Base-by-base conservation (phyloP, 2,797 vertebrate species). In the Catamblyrhynchus diadema region DNA sequence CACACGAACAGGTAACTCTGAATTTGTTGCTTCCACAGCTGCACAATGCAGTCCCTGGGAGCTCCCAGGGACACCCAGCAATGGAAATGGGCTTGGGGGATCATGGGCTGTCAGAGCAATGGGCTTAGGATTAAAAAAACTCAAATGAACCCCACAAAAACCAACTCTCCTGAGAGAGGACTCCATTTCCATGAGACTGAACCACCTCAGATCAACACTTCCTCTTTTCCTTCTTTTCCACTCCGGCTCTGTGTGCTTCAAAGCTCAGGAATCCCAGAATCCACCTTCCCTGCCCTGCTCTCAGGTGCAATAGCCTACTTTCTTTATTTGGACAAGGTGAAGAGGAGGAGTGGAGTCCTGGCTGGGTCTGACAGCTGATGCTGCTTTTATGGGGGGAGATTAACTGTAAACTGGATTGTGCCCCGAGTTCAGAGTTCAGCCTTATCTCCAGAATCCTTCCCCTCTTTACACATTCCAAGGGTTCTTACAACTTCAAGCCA, bases 401-500 rank as follows among this genome's bases (percentile, higher is more conserved):
- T 95, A 94, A 95, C 30, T 37, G 65, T 32, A 83, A 93, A 94
- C 80, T 85, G 91, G 90, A 95, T 91, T 94, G 90, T 94, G 85
- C 72, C 64, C 75, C 1, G n/a, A 88, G 94, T 94, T 95, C 96
- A 96, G 92, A 92, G 92, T 96, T 96, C 95, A 93, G 86, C 85
- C 90, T 94, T 96, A 97, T 96, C 96, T 96, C 20, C 5, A 0
- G 83, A 95, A 93, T 97, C 94, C 50, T 91, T 95, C 94, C 94
- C 90, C 90, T 96, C 94, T 96, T 97, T 95, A 92, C 84, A 89
- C 92, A 95, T 95, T 96, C 96, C 96, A 94, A 94, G 92, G 88
- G 93, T 66, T 95, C 94, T 96, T 94, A 94, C 65, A 86, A 89
- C 92, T 90, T 65, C 90, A 35, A 70, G 33, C 94, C 94, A 57